Evolutionary conservation across 2,113 vertebrate genomes (phyloP).

Genomic region (Meles meles): DNA sequence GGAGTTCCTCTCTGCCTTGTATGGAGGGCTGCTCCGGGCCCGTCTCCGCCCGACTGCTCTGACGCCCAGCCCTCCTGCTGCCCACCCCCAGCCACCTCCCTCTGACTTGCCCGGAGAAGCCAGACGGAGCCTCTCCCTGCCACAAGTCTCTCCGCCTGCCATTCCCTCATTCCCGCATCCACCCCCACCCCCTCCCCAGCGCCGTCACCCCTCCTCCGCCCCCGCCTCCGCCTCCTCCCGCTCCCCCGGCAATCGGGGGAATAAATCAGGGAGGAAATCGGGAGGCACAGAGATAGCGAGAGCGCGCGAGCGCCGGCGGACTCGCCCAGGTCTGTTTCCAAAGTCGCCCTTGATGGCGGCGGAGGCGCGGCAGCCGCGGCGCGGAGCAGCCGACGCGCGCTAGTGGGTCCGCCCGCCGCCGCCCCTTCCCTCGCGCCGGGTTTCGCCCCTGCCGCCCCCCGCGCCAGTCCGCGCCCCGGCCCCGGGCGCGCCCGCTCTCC

Average conservation of each 20-base stretch:
- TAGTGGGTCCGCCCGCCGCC: slow-evolving; percentile 59
- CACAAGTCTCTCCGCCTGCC: slow-evolving; percentile 39
- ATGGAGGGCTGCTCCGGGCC: slow-evolving; percentile 63
- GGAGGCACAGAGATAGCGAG: not conserved
- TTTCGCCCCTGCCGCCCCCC: slow-evolving; percentile 47
- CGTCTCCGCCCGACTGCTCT: slow-evolving; percentile 57
- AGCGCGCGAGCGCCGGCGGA: slow-evolving; percentile 41
- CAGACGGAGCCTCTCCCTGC: slow-evolving; percentile 38
- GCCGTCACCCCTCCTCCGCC: slow-evolving; percentile 55
- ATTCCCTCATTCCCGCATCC: not conserved
- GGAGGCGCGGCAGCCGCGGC: slow-evolving; percentile 85
- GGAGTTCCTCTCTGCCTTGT: slow-evolving; percentile 75
- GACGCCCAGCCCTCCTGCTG: slow-evolving; percentile 56
- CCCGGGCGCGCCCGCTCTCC: not conserved
- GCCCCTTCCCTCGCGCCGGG: slow-evolving; percentile 64
- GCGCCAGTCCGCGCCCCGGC: not conserved
- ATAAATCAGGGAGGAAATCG: slow-evolving; percentile 80
- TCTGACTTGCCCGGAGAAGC: slow-evolving; percentile 24
- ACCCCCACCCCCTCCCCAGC: slow-evolving; percentile 49
- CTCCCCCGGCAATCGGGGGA: slow-evolving; percentile 68
- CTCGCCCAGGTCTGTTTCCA: slow-evolving; percentile 82
- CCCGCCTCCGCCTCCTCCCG: slow-evolving; percentile 52
- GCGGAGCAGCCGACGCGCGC: slow-evolving; percentile 72
- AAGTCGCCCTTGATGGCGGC: slow-evolving; percentile 89
- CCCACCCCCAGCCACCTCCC: slow-evolving; percentile 62